Evolutionary conservation across 2,797 vertebrate species (phyloP).

Genomic region (Poeciliopsis infans): DNA sequence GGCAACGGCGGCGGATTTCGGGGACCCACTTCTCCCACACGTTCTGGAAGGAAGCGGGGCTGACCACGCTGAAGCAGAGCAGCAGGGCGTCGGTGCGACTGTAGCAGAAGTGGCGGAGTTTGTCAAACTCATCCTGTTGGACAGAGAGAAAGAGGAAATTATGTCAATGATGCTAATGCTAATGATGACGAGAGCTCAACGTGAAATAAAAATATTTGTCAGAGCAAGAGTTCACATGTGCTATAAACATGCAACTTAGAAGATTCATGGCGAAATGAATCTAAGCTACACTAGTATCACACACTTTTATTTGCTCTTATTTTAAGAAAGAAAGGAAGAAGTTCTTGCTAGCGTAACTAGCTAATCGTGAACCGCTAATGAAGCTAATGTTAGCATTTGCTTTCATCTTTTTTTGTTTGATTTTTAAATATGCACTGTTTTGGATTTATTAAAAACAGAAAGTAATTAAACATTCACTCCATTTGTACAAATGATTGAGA

Average conservation of each 20-base stretch:
- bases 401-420: background rate
- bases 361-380: background rate
- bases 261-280: background rate
- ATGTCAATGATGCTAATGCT: too few species aligned
- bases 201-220: background rate
- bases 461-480: background rate
- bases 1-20: conserved; percentile 85
- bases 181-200: background rate
- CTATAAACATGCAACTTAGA: background rate
- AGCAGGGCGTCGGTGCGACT: conserved; percentile 84
- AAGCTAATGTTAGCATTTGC: background rate
- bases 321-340: background rate
- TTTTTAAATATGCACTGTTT: background rate
- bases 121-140: conserved; percentile 86
- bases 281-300: background rate
- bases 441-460: background rate
- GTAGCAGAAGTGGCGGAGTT: conserved; percentile 89
- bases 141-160: conserved; percentile 18
- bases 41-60: conserved; percentile 88
- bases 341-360: background rate
- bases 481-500: background rate
- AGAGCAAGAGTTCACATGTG: background rate
- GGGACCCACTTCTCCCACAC: conserved; percentile 88
- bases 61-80: conserved; percentile 90
- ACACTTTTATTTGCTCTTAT: background rate